These are phyloP conservation scores for Myripristis jacobus DNA, from an alignment of 2,797 vertebrate species.

Conservation along the genomic window DNA sequence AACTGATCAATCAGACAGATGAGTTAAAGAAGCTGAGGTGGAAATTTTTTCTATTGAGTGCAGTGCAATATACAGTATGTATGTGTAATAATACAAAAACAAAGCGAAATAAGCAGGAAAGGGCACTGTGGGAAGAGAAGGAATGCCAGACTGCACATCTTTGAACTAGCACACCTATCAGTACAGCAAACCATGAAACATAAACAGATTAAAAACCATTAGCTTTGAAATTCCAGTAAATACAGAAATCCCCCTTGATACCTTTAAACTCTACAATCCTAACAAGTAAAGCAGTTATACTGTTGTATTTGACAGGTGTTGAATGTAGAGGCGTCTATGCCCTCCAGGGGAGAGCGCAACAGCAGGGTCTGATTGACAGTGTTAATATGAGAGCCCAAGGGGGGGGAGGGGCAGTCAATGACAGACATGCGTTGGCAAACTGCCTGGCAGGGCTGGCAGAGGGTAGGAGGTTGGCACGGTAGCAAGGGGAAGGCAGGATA, in stretches of 20 bases:
- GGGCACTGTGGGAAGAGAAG: not conserved
- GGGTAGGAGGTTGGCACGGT: slow-evolving; percentile 78
- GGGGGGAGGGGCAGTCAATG: slow-evolving; percentile 47
- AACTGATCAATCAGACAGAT: not conserved
- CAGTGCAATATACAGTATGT: slow-evolving; percentile 10
- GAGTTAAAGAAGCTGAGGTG: not conserved
- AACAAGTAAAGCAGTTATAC: slow-evolving; percentile 50
- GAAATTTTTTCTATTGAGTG: slow-evolving; percentile 1
- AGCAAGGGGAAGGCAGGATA: slow-evolving; percentile 80
- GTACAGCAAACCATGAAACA: slow-evolving; percentile 8
- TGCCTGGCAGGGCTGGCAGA: slow-evolving; percentile 75
- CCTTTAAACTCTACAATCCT: slow-evolving; percentile 38
- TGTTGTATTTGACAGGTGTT: slow-evolving; percentile 81
- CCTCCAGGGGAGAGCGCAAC: slow-evolving; percentile 72
- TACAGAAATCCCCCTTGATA: slow-evolving; percentile 10
- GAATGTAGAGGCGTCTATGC: slow-evolving; percentile 79
- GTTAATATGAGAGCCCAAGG: slow-evolving; percentile 80
- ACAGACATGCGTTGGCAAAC: slow-evolving; percentile 72
- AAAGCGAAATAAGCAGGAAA: not conserved
- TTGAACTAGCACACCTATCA: slow-evolving; percentile 5
- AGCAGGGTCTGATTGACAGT: slow-evolving; percentile 82
- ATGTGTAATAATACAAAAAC: not conserved
- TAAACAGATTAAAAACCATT: slow-evolving; percentile 18
- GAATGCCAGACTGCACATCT: slow-evolving; percentile 4
- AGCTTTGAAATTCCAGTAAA: slow-evolving; percentile 9